Evolutionary conservation across 2,888 invertebrate genomes (phyloP), one percentile per base, ranked within the genome.

Genomic region (Chrysolina oricalcia): DNA sequence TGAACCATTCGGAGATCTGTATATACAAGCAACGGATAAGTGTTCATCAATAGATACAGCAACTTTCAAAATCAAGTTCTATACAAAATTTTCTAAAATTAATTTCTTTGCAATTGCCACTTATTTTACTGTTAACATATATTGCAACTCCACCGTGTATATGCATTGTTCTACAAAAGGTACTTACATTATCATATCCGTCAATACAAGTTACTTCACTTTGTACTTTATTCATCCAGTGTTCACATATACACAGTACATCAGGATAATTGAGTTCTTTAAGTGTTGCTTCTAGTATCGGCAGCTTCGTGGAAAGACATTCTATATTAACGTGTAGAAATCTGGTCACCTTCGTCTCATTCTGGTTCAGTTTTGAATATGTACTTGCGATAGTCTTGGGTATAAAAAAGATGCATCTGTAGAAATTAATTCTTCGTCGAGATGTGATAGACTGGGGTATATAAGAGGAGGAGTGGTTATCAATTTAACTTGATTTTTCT

Each of bases 11-110:
- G 59, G 59, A 59, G 59, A 59, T 59, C 23, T 59, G 59, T 59
- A 59, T 59, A 59, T 67, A 15, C 48, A 67, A 67, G 43, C 67
- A 67, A 67, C 65, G 40, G 17, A 40, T 19, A 65, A 65, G 65
- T 65, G 41, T 65, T 65, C 46, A 59, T 59, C 59, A 21, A 59
- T 23, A 56, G 56, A 56, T 17, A 56, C 56, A 56, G 56, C 23
- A 59, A 59, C 59, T 59, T 13, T 59, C 59, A 23, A 59, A 59
- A 59, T 59, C 59, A 15, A 59, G 59, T 59, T 59, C 59, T 23
- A 19, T 5, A 59, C 19, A 59, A 59, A 59, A 59, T 10, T 56
- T 21, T 21, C 23, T 59, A 21, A n/a, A n/a, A 59, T 59, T 23
- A 59, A 23, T 59, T 59, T 59, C 59, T 59, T 59, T 23, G 21